Percentiles rank a stretch among this genome's conserved stretches.
Conservation (phyloP, 2,797 vertebrate genomes). For the Hephaestus fuliginosus region DNA sequence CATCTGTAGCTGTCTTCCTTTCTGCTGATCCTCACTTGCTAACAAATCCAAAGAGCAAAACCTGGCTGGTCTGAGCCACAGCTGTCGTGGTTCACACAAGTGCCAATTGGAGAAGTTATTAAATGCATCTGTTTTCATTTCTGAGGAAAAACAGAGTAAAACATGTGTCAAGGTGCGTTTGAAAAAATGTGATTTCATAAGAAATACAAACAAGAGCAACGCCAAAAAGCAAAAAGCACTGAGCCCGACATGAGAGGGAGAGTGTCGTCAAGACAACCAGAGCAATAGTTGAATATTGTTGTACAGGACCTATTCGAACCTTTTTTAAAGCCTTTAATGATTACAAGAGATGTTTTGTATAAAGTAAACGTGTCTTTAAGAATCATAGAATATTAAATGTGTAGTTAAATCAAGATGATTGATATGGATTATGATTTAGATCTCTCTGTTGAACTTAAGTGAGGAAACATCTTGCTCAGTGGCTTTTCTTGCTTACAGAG, state of each 20-base stretch:
- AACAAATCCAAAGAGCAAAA: constrained; percentile 5
- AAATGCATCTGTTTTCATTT: not conserved
- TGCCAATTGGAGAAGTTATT: constrained; percentile 3
- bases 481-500: not conserved
- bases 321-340: not conserved
- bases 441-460: not conserved
- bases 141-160: not conserved
- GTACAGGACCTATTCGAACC: not conserved
- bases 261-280: not conserved
- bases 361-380: not conserved
- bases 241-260: not conserved
- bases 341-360: not conserved
- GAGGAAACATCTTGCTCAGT: no score
- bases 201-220: not conserved
- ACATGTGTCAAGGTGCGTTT: not conserved
- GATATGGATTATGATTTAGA: no score
- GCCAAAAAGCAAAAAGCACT: not conserved
- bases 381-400: not conserved
- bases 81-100: constrained; percentile 29
- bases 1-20: constrained; percentile 30
- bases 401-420: not conserved
- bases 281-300: not conserved
- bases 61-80: constrained; percentile 18
- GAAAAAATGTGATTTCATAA: not conserved
- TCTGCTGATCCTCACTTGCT: not conserved